Evolutionary conservation across 2,797 vertebrate species (phyloP).

Genomic region (Limnodromus scolopaceus): DNA sequence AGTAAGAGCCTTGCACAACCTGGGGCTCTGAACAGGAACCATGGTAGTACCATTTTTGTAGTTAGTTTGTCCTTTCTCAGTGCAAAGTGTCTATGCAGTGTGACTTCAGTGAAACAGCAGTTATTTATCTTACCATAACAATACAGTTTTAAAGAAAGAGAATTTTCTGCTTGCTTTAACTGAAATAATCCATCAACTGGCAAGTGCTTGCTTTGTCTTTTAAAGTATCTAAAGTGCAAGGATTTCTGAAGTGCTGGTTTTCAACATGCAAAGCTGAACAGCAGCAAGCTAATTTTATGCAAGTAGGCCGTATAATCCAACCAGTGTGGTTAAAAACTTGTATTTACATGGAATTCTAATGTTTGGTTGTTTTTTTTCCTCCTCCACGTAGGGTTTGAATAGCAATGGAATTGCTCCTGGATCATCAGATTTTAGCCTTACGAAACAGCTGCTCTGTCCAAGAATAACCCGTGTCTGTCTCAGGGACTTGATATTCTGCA

Average conservation of each 20-base stretch:
- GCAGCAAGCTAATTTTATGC: background rate
- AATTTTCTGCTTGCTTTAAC: background rate
- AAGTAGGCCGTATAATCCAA: background rate
- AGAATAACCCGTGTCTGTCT: constrained; percentile 87
- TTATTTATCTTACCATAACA: background rate
- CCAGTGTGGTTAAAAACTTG: background rate
- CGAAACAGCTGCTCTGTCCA: constrained; percentile 77
- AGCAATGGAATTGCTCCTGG: constrained; percentile 56
- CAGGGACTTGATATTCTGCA: constrained; percentile 92
- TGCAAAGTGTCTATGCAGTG: background rate
- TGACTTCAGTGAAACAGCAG: background rate
- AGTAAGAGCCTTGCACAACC: background rate
- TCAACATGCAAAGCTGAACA: background rate
- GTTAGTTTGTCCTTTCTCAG: background rate
- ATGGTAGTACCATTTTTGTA: background rate
- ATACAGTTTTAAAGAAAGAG: background rate
- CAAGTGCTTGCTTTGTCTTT: background rate
- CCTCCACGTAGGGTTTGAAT: constrained; percentile 63
- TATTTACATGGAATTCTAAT: background rate
- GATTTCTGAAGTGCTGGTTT: background rate
- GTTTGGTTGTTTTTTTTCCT: background rate
- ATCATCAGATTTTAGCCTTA: constrained; percentile 69
- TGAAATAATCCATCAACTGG: background rate
- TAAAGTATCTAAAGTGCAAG: background rate
- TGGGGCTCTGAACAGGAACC: background rate